Evolutionary conservation across 2,113 vertebrate species (phyloP).

Genomic region (Poeciliopsis prolifica): DNA sequence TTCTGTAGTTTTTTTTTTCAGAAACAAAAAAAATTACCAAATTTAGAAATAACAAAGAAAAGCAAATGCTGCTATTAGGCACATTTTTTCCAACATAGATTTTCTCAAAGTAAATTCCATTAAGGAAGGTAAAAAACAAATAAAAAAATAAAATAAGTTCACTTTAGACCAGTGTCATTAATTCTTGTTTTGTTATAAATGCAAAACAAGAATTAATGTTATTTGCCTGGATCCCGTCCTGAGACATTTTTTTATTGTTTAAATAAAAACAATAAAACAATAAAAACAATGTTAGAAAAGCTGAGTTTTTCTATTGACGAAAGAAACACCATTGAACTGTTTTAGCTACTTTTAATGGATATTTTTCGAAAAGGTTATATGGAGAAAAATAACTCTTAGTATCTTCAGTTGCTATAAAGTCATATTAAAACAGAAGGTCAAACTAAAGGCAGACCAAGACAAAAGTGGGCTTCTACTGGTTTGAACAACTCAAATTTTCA

Average conservation of each 20-base stretch:
- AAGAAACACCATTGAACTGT: not conserved
- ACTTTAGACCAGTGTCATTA: conserved; percentile 14
- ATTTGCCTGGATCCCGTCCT: conserved; percentile 38
- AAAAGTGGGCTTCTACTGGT: not conserved
- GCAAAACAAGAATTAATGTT: not conserved
- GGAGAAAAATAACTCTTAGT: not conserved
- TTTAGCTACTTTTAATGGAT: not conserved
- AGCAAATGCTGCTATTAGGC: conserved; percentile 42
- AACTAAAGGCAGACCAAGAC: not conserved
- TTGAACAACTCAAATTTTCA: too few species aligned
- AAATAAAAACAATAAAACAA: too few species aligned
- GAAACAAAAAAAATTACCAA: conserved; percentile 15
- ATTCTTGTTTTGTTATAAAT: conserved; percentile 6
- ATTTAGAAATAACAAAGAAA: conserved; percentile 25
- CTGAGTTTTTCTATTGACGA: not conserved
- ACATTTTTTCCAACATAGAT: conserved; percentile 55
- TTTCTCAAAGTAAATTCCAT: conserved; percentile 9
- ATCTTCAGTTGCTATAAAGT: not conserved
- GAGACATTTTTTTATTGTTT: conserved; percentile 29
- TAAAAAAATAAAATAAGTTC: not conserved
- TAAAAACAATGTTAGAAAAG: not conserved
- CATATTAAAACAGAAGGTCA: not conserved
- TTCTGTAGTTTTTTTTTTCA: conserved; percentile 43
- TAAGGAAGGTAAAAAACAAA: not conserved
- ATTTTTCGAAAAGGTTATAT: not conserved